Conservation (phyloP, 1,140 invertebrate species). For the Zaprionus gabonicus region DNA sequence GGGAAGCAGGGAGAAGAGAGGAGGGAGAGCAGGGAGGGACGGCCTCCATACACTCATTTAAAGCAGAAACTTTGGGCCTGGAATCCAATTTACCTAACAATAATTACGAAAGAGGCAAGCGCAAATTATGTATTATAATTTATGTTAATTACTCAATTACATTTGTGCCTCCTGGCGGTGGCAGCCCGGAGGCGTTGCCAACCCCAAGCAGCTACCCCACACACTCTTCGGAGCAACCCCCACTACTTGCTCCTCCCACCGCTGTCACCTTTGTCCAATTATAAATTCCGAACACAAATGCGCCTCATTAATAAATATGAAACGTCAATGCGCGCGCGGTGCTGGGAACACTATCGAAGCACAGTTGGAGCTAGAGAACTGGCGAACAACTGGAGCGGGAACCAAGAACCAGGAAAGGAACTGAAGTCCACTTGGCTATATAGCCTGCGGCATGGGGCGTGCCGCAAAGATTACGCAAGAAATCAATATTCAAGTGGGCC, state of each 20-base stretch:
- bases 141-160: constrained; percentile 84
- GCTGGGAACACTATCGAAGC: constrained; percentile 56
- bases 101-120: constrained; percentile 72
- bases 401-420: background rate
- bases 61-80: constrained; percentile 43
- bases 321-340: constrained; percentile 71
- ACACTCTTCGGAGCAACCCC: too few species aligned
- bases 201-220: background rate
- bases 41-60: background rate
- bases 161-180: constrained; percentile 63
- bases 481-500: constrained; percentile 77
- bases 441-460: constrained; percentile 50
- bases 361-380: background rate
- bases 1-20: constrained; percentile 1
- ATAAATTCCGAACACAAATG: constrained; percentile 84
- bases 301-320: constrained; percentile 84
- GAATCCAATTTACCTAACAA: constrained; percentile 81
- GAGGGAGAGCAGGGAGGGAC: background rate
- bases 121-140: constrained; percentile 83
- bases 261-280: constrained; percentile 62
- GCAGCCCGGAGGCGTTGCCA: constrained; percentile 6
- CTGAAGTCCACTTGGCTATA: background rate
- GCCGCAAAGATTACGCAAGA: constrained; percentile 79
- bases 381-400: background rate
- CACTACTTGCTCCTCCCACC: constrained; percentile 4